Conservation (phyloP, 2,797 vertebrate species). For the Enteromius mattozi region DNA sequence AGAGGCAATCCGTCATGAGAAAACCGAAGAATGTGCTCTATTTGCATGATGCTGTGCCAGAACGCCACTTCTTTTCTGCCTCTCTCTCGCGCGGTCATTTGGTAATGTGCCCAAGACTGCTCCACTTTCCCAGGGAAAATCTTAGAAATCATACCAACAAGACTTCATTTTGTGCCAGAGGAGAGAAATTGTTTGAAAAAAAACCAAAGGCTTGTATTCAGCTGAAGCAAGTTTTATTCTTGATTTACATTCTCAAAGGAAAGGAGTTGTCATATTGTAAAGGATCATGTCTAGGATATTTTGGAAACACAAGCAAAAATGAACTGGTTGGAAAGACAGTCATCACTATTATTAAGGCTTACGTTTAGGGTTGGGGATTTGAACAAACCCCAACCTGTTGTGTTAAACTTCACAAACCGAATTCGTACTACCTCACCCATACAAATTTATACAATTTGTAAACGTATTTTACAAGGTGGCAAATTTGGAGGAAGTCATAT, state of each 20-base stretch:
- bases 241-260: not conserved
- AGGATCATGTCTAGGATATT: not conserved
- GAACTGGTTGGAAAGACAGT: not conserved
- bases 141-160: constrained; percentile 78
- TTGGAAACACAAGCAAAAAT: not conserved
- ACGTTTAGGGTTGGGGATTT: not conserved
- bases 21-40: constrained; percentile 86
- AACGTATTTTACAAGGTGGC: not conserved
- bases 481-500: not conserved
- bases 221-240: not conserved
- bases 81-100: constrained; percentile 72
- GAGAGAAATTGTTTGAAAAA: not conserved
- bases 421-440: not conserved
- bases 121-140: constrained; percentile 84
- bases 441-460: not conserved
- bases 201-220: constrained; percentile 2
- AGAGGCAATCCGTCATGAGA: constrained; percentile 86
- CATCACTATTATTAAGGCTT: not conserved
- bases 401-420: not conserved
- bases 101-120: constrained; percentile 74
- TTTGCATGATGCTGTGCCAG: constrained; percentile 86
- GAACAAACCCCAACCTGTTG: not conserved
- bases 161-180: constrained; percentile 5
- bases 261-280: not conserved
- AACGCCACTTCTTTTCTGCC: constrained; percentile 76